Evolutionary conservation across 1,140 invertebrate genomes (phyloP).

Genomic region (Drosophila santomea): DNA sequence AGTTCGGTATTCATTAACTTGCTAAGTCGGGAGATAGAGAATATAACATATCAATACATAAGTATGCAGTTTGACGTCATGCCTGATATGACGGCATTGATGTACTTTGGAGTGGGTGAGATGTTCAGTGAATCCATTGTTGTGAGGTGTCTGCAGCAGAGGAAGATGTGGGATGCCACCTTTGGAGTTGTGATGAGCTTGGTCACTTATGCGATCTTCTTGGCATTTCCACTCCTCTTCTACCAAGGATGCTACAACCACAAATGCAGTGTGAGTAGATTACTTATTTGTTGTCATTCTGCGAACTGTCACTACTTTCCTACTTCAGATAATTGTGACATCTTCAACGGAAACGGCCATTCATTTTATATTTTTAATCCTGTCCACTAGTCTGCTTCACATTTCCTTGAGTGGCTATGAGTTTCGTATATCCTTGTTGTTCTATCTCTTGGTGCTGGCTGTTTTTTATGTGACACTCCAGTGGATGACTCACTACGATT

Average conservation of each 20-base stretch:
- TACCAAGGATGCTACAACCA: conserved; percentile 27
- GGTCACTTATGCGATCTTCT: conserved; percentile 22
- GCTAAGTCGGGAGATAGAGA: conserved; percentile 28
- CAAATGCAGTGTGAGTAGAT: conserved; percentile 7
- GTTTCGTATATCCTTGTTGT: conserved; percentile 47
- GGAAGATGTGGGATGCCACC: conserved; percentile 16
- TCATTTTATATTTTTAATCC: conserved; percentile 15
- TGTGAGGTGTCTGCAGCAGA: conserved; percentile 5
- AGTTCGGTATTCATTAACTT: conserved; percentile 14
- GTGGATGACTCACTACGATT: neutral
- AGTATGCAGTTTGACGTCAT: conserved; percentile 3
- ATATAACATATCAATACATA: conserved; percentile 52
- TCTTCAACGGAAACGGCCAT: conserved; percentile 8
- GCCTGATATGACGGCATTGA: conserved; percentile 19
- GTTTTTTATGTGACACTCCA: conserved; percentile 8
- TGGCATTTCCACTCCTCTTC: conserved; percentile 27
- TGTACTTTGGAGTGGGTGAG: conserved; percentile 29
- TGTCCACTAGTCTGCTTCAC: conserved; percentile 22
- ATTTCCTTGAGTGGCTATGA: conserved; percentile 54
- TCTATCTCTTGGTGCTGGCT: conserved; percentile 9
- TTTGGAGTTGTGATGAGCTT: conserved; percentile 38
- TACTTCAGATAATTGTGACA: conserved; percentile 34
- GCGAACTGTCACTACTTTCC: neutral
- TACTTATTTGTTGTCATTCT: too few relatives aligned
- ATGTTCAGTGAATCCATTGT: conserved; percentile 6